These are phyloP conservation scores for Microtus oregoni DNA, from an alignment of 2,113 vertebrate genomes.

Conservation along the genomic window DNA sequence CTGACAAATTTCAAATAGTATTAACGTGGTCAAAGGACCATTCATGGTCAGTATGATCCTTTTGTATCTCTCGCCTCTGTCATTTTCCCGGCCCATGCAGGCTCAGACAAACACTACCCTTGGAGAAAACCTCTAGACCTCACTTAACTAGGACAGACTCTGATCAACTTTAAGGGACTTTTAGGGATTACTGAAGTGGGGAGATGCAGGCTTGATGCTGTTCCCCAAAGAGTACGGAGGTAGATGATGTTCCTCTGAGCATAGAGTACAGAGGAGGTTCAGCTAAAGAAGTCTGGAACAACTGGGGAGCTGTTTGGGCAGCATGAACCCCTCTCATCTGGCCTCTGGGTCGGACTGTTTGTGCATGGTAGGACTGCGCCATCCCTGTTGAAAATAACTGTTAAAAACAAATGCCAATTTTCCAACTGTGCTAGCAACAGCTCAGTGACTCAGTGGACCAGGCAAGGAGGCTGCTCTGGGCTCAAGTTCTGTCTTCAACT, in stretches of 20 bases:
- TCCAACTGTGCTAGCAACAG: neutral
- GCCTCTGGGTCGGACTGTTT: neutral
- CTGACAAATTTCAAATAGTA: neutral
- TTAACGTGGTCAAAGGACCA: neutral
- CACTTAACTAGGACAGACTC: neutral
- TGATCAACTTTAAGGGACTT: neutral
- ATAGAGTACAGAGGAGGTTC: neutral
- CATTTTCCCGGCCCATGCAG: neutral
- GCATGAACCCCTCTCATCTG: neutral
- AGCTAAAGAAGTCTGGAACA: neutral
- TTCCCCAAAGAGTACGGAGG: neutral
- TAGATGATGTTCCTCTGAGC: accelerated
- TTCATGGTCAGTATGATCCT: neutral
- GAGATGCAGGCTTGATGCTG: neutral
- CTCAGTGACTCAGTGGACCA: neutral
- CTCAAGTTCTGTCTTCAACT: neutral
- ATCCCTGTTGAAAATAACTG: neutral
- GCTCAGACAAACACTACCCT: neutral
- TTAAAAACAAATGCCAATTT: neutral
- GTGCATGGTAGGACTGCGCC: neutral
- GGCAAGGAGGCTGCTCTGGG: neutral
- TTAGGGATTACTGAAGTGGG: neutral
- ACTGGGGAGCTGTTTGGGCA: neutral
- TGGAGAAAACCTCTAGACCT: neutral
- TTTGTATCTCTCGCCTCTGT: neutral